Percentiles rank a stretch among this genome's conserved stretches.
These are phyloP conservation scores for Loriculus beryllinus DNA, from an alignment of 2,797 vertebrate species.

Conservation along the genomic window DNA sequence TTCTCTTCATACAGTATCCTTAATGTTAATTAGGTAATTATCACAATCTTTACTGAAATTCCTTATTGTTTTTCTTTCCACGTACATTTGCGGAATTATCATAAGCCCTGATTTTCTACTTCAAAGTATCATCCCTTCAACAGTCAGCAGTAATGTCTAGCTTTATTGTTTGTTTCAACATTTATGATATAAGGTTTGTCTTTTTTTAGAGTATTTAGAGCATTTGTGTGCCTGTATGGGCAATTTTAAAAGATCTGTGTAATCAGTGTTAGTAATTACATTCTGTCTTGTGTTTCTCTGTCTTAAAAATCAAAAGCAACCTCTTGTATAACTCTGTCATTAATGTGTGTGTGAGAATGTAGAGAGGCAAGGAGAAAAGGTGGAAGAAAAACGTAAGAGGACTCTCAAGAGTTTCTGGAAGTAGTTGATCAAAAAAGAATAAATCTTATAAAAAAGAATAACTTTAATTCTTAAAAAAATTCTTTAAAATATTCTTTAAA, in stretches of 20 bases:
- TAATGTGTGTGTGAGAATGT: background rate
- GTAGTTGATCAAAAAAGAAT: background rate
- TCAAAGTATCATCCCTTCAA: background rate
- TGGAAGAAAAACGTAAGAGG: background rate
- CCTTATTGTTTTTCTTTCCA: background rate
- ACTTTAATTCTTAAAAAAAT: too few relatives aligned
- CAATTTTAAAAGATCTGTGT: background rate
- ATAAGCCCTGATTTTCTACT: background rate
- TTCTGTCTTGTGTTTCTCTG: background rate
- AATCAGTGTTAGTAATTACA: background rate
- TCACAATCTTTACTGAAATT: background rate
- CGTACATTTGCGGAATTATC: background rate
- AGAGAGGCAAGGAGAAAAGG: background rate
- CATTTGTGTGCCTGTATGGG: background rate
- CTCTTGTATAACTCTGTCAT: background rate
- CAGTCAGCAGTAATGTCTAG: background rate
- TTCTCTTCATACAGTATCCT: background rate
- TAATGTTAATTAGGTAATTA: background rate
- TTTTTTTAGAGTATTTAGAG: background rate
- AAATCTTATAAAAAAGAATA: background rate
- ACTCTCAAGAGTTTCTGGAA: background rate
- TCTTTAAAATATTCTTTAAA: too few relatives aligned
- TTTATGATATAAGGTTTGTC: background rate
- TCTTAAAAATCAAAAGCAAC: background rate
- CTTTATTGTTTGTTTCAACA: background rate